Base-by-base conservation (phyloP, 2,797 vertebrate species). In the Ptychadena robeensis region DNA sequence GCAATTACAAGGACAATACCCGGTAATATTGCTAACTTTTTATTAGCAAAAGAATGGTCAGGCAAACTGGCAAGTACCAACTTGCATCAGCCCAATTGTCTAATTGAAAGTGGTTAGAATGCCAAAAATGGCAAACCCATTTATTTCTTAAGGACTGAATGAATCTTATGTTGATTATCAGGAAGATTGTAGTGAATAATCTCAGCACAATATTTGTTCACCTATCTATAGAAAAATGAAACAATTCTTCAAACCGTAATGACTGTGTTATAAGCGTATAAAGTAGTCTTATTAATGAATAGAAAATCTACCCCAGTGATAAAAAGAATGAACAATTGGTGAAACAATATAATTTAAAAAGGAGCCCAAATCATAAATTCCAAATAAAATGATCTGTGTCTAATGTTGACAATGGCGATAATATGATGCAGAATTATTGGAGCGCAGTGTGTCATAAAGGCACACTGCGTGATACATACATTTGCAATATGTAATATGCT, bases 381-480 rank as follows among this genome's bases (percentile, higher is more conserved):
- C 11, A 30, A 30, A 34, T 31, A 53, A 53, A 53, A 44, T 78
- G n/a, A 40, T 48, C 61, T 28, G 25, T 22, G 35, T 66, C 18
- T 48, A 48, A 76, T 22, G 37, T 65, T 25, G 10, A 66, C 61
- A 66, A 77, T 67, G 4, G 63, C 9, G 28, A 65, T 28, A 12
- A 40, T 48, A 40, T 64, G 15, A 44, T 44, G 35, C 25, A 44
- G 30, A 48, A 34, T 77, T 77, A 77, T 77, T 44, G 61, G 59
- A 77, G 74, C 38, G n/a, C n/a, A 53, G 30, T 67, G 28, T 78
- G 64, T 78, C 40, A 44, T 40, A 76, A 76, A 76, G 59, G 9
- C 27, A 3, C 38, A 67, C 75, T 53, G 28, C n/a, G 12, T 67
- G 75, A 78, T 67, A 67, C 27, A n/a, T 66, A n/a, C 75, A 53